Base-by-base conservation (phyloP, 2,888 invertebrate genomes). In the Ennomos erosarius region DNA sequence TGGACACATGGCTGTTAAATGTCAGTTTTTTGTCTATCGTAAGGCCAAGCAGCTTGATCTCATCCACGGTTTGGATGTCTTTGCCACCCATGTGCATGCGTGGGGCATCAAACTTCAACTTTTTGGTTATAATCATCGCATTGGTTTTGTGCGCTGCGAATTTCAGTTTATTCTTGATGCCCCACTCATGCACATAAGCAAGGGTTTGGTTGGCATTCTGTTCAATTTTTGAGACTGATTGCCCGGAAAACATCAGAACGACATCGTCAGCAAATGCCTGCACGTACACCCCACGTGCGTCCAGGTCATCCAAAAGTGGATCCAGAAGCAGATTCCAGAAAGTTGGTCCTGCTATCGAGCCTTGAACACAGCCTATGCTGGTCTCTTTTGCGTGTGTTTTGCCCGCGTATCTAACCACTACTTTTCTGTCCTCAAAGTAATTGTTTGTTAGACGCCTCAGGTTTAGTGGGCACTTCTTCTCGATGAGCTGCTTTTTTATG, bases 31-130 rank as follows among this genome's bases (percentile, higher is more conserved):
- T 10, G 35, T 50, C 43, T 16, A 51, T 51, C 6, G 51, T 51
- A 10, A 51, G 51, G 1, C 51, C 51, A 10, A 51, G 34, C 9
- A 51, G 8, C 26, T 51, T 51, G 5, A 52, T 52, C 10, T 52
- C 52, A 1, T 38, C 37, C 0, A 37, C 44, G 12, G 45, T 43
- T 8, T 10, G 26, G 8, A 43, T 33, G 43, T 11, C 43, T 5
- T n/a, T 43, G n/a, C 43, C 43, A 2, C 43, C 43, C 42, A 42
- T 42, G 42, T 3, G 11, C 13, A 42, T 12, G 9, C 9, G 42
- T 16, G 42, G 42, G 13, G n/a, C 26, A n/a, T 43, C 43, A n/a
- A n/a, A 33, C n/a, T 43, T 43, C 1, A 43, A 10, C 11, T 43
- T 43, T 33, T 33, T 26, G 3, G 26, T 26, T 2, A 43, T 26